These are phyloP conservation scores for Cuculus canorus DNA, from an alignment of 2,797 vertebrate genomes.

Conservation along the genomic window DNA sequence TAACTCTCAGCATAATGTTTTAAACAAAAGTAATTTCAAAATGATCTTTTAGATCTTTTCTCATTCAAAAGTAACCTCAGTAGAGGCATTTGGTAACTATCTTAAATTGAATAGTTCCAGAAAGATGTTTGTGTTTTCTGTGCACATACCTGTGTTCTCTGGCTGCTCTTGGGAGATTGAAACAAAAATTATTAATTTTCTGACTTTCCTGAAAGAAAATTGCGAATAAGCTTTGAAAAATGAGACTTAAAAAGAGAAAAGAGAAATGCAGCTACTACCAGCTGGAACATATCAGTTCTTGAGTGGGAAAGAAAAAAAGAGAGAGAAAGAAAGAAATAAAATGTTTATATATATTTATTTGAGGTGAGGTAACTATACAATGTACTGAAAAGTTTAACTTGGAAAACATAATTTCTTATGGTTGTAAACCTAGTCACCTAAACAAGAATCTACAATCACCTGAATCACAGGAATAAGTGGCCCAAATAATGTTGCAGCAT, in stretches of 20 bases:
- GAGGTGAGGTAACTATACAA: background rate
- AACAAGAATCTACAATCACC: background rate
- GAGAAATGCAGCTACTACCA: background rate
- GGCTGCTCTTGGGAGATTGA: background rate
- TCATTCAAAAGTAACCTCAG: background rate
- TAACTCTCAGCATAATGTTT: background rate
- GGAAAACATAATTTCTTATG: background rate
- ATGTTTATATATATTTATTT: background rate
- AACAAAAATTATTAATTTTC: background rate
- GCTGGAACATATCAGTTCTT: background rate
- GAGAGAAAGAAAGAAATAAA: background rate
- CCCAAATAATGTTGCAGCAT: background rate
- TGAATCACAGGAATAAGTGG: background rate
- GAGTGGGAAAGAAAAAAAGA: fast-evolving
- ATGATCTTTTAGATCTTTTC: background rate
- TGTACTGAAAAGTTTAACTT: background rate
- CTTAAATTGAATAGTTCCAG: background rate
- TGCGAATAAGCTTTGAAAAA: background rate
- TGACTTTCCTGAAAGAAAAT: background rate
- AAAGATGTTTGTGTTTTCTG: background rate
- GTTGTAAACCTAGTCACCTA: background rate
- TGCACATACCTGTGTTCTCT: background rate
- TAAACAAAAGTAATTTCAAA: background rate
- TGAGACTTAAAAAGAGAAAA: background rate
- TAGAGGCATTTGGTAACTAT: background rate